These are phyloP conservation scores for Cryptus viduatorius DNA, from an alignment of 2,888 invertebrate genomes.

Conservation along the genomic window DNA sequence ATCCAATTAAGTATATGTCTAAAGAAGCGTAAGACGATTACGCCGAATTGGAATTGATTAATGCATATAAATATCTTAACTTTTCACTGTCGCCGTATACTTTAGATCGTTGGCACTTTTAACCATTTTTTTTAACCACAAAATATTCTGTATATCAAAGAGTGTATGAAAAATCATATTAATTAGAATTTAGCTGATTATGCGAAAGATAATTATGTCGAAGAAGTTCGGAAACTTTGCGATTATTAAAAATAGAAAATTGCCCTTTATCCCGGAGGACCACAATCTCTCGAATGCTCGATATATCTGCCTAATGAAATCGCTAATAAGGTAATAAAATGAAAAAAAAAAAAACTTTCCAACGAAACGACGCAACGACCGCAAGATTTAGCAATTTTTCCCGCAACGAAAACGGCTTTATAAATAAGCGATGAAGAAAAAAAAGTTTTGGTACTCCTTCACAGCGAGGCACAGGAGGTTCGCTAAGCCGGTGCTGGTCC, in stretches of 20 bases:
- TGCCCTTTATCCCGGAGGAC: background rate
- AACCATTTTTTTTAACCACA: too few species aligned
- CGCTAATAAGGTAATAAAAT: background rate
- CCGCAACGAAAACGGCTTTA: constrained; percentile 39
- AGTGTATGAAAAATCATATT: background rate
- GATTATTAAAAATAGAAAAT: background rate
- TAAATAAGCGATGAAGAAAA: constrained; percentile 54
- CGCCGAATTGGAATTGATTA: too few species aligned
- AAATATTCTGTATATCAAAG: too few species aligned
- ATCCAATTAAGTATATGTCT: too few species aligned
- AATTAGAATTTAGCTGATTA: background rate
- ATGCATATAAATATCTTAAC: too few species aligned
- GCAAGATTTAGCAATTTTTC: constrained; percentile 38
- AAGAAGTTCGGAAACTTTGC: background rate
- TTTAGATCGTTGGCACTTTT: too few species aligned
- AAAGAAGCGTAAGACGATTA: too few species aligned
- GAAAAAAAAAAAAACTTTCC: background rate
- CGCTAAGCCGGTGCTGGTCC: constrained; percentile 52
- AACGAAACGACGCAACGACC: constrained; percentile 12
- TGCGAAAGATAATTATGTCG: background rate
- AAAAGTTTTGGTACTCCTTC: constrained; percentile 55
- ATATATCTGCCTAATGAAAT: background rate
- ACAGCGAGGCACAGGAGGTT: constrained; percentile 8
- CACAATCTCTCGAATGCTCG: background rate
- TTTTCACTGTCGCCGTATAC: too few species aligned